Evolutionary conservation across 2,797 vertebrate genomes (phyloP).

Genomic region (Phalanger gymnotis): DNA sequence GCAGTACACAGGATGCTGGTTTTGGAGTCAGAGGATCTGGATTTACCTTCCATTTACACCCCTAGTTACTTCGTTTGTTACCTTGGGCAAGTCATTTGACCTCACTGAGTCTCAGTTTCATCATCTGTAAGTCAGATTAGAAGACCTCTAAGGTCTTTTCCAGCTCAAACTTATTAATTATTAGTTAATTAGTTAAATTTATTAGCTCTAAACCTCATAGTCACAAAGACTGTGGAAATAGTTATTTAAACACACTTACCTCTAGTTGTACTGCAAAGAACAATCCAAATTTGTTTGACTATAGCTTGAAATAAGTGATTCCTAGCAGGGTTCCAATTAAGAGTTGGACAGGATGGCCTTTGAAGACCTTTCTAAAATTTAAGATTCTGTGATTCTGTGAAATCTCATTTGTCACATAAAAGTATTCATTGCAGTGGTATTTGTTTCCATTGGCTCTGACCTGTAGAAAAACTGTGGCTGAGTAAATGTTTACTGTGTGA

Average conservation of each 20-base stretch:
- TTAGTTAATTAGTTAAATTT: background rate
- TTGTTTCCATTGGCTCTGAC: constrained; percentile 4
- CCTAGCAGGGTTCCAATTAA: background rate
- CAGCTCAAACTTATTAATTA: background rate
- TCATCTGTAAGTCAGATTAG: background rate
- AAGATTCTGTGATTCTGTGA: background rate
- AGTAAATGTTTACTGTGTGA: background rate
- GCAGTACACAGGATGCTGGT: background rate
- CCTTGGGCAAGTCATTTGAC: background rate
- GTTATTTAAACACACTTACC: background rate
- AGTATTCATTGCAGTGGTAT: background rate
- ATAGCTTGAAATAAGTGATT: background rate
- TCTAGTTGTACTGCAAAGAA: background rate
- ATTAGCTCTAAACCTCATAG: background rate
- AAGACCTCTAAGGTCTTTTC: background rate
- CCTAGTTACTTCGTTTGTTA: background rate
- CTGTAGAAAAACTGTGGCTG: background rate
- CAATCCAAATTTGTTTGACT: background rate
- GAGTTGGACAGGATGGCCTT: background rate
- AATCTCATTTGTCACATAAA: background rate
- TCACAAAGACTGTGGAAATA: background rate
- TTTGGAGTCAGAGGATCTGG: background rate
- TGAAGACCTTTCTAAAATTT: background rate
- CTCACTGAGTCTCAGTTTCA: background rate
- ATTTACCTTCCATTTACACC: background rate